Conservation (phyloP, 1,140 invertebrate genomes). For the Tetramorium simillimum region DNA sequence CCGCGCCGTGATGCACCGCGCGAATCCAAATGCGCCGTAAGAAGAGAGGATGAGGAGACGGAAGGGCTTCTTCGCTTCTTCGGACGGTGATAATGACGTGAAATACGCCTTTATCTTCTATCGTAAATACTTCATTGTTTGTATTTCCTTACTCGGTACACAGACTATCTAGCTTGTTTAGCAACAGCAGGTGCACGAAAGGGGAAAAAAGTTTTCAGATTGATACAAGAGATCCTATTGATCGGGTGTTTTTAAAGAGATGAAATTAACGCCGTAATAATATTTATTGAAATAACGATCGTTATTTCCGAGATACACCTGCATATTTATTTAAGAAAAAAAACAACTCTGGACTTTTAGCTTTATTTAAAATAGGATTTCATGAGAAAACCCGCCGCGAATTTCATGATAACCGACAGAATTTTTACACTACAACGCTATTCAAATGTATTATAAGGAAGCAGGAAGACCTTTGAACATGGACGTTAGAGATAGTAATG, state of each 20-base stretch:
- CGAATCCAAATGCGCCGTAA: constrained; percentile 62
- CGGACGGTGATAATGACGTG: constrained; percentile 59
- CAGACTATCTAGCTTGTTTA: not conserved
- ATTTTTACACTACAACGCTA: not conserved
- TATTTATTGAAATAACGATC: not conserved
- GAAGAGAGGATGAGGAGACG: constrained; percentile 33
- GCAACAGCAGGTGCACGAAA: not conserved
- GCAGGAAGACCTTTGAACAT: constrained; percentile 16
- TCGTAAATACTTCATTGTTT: constrained; percentile 68
- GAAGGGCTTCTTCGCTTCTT: constrained; percentile 49
- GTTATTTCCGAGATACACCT: not conserved
- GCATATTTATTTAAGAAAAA: not conserved
- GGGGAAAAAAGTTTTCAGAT: not conserved
- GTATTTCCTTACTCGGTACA: constrained; percentile 31
- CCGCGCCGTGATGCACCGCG: constrained; percentile 50
- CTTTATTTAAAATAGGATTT: not conserved
- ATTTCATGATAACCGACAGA: not conserved
- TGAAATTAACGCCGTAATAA: not conserved
- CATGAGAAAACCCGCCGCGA: not conserved
- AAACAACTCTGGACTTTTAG: not conserved
- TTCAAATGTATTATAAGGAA: not conserved
- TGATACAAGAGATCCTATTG: not conserved
- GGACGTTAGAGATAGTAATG: constrained; percentile 13
- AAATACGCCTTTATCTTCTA: constrained; percentile 68
- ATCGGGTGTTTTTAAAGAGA: not conserved